Conservation (phyloP, 2,888 invertebrate species). For the Macrosiphum euphorbiae region DNA sequence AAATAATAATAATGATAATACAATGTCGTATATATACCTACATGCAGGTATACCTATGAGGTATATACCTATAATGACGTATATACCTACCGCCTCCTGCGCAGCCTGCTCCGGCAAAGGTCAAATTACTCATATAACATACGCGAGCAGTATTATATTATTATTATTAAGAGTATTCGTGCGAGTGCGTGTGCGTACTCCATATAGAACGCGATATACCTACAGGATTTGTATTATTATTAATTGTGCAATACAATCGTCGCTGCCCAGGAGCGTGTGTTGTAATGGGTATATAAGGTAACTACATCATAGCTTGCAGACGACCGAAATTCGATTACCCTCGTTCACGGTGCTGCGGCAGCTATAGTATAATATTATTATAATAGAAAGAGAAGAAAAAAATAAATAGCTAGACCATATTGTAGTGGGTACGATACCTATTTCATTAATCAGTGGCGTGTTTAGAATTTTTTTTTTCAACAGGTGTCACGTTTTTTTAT, state of each 20-base stretch:
- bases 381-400: not conserved
- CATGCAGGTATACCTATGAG: too few species aligned
- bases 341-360: not conserved
- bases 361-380: not conserved
- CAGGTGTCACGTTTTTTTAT: not conserved
- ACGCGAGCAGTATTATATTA: not conserved
- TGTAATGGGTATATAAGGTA: not conserved
- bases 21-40: not conserved
- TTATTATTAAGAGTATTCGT: not conserved
- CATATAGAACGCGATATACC: constrained; percentile 29
- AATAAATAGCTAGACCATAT: not conserved
- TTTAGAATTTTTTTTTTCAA: not conserved
- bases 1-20: not conserved
- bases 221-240: not conserved
- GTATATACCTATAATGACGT: not conserved
- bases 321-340: constrained; percentile 38
- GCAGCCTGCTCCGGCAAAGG: constrained; percentile 9
- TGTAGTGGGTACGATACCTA: not conserved
- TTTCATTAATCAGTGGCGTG: not conserved
- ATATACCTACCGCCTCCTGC: not conserved
- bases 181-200: not conserved
- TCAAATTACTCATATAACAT: constrained; percentile 34
- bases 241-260: constrained; percentile 33
- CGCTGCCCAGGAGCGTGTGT: not conserved
- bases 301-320: not conserved